These are phyloP conservation scores for Lithophane leautieri DNA, from an alignment of 2,888 invertebrate genomes.

Conservation along the genomic window DNA sequence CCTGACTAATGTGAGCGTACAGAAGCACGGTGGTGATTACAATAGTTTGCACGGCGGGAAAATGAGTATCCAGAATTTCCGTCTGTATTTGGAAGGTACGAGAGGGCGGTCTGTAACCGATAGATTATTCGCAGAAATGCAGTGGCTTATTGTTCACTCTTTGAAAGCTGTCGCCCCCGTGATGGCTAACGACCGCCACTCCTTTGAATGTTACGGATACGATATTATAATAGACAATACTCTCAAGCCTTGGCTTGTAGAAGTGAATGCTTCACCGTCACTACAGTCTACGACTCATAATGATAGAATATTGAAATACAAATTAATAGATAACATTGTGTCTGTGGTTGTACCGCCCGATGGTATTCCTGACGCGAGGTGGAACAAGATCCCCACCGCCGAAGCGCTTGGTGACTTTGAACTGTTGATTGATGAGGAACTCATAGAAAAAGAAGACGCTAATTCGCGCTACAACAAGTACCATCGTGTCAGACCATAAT, in stretches of 20 bases:
- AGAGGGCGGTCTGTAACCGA: slow-evolving; percentile 97
- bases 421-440: slow-evolving; percentile 96
- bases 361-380: slow-evolving; percentile 96
- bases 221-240: slow-evolving; percentile 98
- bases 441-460: slow-evolving; percentile 92
- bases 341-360: slow-evolving; percentile 97
- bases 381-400: slow-evolving; percentile 95
- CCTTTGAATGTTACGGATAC: slow-evolving; percentile 98
- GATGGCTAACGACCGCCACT: slow-evolving; percentile 98
- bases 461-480: slow-evolving; percentile 76
- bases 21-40: slow-evolving; percentile 99
- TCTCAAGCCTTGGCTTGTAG: slow-evolving; percentile 98
- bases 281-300: slow-evolving; percentile 98
- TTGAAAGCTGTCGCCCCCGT: slow-evolving; percentile 98
- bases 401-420: slow-evolving; percentile 96
- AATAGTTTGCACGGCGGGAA: slow-evolving; percentile 98
- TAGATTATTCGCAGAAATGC: slow-evolving; percentile 96
- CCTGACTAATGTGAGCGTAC: slow-evolving; percentile 99
- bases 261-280: slow-evolving; percentile 98
- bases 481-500: slow-evolving; percentile 69
- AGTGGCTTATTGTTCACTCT: slow-evolving; percentile 98
- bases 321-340: slow-evolving; percentile 97
- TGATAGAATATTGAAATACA: slow-evolving; percentile 98
- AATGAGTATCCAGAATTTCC: slow-evolving; percentile 97
- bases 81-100: slow-evolving; percentile 97